phyloP scores from a whole-genome alignment of 2,113 vertebrate species.

The Salvator merianae region DNA sequence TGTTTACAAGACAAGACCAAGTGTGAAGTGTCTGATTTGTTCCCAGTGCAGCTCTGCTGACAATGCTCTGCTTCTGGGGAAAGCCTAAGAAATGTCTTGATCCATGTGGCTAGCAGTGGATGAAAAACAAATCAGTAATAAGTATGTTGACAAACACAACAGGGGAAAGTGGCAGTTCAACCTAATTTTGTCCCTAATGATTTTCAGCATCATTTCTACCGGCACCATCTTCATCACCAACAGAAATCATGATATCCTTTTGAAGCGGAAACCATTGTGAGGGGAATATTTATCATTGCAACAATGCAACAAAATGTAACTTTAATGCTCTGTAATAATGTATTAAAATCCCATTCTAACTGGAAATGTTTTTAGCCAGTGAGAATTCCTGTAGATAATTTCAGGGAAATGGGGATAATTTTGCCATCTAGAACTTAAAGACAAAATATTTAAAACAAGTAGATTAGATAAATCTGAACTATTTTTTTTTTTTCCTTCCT shows the following conservation, averaged over 20 bases:
- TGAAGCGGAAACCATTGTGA: slow-evolving; percentile 31
- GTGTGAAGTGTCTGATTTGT: background rate
- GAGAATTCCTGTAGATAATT: slow-evolving; percentile 51
- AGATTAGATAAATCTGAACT: slow-evolving; percentile 12
- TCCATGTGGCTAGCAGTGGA: background rate
- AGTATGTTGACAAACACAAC: background rate
- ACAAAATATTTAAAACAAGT: slow-evolving; percentile 32
- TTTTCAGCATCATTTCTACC: slow-evolving; percentile 24
- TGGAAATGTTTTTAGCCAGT: slow-evolving; percentile 38
- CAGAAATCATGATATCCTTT: slow-evolving; percentile 28
- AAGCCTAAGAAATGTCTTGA: background rate
- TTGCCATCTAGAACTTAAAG: slow-evolving; percentile 31
- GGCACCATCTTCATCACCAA: slow-evolving; percentile 35
- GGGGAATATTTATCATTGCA: slow-evolving; percentile 48
- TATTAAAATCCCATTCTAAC: slow-evolving; percentile 47
- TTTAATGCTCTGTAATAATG: slow-evolving; percentile 52
- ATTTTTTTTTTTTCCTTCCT: background rate
- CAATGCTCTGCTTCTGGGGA: slow-evolving; percentile 15
- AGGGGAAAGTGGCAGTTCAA: slow-evolving; percentile 15
- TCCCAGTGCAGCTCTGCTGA: background rate
- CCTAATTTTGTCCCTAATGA: slow-evolving; percentile 32
- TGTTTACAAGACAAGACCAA: background rate
- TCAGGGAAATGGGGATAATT: slow-evolving; percentile 48
- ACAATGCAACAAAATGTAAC: slow-evolving; percentile 39
- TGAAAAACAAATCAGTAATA: slow-evolving; percentile 30